Percentiles rank a stretch among this genome's conserved stretches.
Conservation (phyloP, 2,113 vertebrate genomes). For the Melanocharis versteri region DNA sequence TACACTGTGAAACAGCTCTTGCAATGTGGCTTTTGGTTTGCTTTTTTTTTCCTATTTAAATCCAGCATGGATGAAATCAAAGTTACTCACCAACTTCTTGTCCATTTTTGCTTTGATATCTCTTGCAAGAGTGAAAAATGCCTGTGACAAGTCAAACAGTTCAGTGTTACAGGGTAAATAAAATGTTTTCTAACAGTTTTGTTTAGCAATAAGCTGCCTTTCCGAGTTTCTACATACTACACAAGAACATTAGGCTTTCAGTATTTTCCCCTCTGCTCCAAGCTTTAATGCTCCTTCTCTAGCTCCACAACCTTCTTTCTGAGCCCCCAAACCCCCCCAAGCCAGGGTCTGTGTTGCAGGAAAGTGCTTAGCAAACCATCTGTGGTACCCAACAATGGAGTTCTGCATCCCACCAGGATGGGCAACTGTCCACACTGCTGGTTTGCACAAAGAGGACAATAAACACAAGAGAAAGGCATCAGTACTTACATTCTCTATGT, state of each 20-base stretch:
- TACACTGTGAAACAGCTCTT: neutral
- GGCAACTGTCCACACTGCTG: rapidly evolving
- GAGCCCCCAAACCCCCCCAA: neutral
- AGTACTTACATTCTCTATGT: conserved; percentile 92
- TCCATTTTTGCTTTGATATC: conserved; percentile 99
- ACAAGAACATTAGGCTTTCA: rapidly evolving
- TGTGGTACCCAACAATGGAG: rapidly evolving
- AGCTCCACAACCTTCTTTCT: neutral
- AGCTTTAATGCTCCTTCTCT: neutral
- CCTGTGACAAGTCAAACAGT: conserved; percentile 64
- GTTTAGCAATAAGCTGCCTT: neutral
- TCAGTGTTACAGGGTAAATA: neutral
- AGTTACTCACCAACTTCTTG: conserved; percentile 90
- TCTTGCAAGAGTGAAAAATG: conserved; percentile 95
- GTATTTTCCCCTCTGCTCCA: rapidly evolving
- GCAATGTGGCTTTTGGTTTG: neutral
- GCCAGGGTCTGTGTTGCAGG: neutral
- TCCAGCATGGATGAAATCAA: rapidly evolving
- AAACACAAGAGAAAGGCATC: rapidly evolving
- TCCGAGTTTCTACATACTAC: rapidly evolving
- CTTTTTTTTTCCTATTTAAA: neutral
- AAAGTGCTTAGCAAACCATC: neutral
- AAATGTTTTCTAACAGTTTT: neutral
- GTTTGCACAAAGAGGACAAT: rapidly evolving
- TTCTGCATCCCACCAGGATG: rapidly evolving